These are phyloP conservation scores for Ibidorhyncha struthersii DNA, from an alignment of 2,113 vertebrate species.

Conservation along the genomic window DNA sequence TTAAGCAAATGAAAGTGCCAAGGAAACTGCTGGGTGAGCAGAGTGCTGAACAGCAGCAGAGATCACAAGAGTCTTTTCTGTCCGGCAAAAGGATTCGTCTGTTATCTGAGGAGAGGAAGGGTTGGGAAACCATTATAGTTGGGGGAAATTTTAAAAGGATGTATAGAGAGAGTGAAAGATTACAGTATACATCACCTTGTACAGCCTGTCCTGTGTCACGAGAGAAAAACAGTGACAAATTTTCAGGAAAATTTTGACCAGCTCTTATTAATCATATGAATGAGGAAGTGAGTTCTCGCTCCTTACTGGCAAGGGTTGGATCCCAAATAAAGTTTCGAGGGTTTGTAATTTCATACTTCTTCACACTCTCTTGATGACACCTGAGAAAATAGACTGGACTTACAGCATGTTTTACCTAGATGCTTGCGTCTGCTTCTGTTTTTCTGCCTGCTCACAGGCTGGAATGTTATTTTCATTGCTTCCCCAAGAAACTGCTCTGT, in stretches of 20 bases:
- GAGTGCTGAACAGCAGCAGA: not conserved
- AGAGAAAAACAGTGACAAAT: not conserved
- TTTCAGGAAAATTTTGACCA: not conserved
- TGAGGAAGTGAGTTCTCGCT: not conserved
- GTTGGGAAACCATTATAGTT: not conserved
- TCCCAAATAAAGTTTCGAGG: not conserved
- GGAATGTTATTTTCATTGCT: not conserved
- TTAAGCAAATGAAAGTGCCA: accelerated
- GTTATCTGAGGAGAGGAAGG: not conserved
- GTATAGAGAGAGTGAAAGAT: not conserved
- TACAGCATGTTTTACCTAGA: not conserved
- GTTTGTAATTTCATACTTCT: not conserved
- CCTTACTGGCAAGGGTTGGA: not conserved
- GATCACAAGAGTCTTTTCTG: not conserved
- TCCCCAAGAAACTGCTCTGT: not conserved
- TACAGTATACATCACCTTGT: not conserved
- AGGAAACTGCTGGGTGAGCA: not conserved
- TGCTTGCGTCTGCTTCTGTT: not conserved
- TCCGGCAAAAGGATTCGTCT: not conserved
- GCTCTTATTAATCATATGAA: not conserved
- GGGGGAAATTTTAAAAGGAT: not conserved
- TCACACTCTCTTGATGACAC: not conserved
- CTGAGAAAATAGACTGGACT: not conserved
- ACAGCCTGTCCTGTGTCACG: not conserved
- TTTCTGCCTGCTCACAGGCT: not conserved